These are phyloP conservation scores for Sipha maydis DNA, from an alignment of 2,888 invertebrate genomes.

Conservation along the genomic window DNA sequence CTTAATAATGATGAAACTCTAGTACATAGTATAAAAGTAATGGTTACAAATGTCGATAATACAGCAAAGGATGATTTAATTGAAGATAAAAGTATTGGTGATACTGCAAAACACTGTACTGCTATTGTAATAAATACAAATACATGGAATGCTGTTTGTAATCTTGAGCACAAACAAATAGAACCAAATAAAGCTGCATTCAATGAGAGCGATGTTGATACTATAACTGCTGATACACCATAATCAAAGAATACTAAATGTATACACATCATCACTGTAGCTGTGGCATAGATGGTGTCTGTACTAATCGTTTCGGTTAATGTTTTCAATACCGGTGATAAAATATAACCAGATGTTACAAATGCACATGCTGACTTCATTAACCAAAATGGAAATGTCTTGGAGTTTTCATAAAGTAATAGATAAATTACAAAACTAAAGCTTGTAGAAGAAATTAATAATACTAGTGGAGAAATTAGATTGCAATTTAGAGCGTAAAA, in stretches of 20 bases:
- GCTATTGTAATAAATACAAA: conserved; percentile 90
- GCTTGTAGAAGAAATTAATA: conserved; percentile 73
- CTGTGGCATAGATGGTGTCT: conserved; percentile 95
- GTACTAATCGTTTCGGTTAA: conserved; percentile 96
- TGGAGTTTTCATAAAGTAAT: conserved; percentile 68
- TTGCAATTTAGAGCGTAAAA: conserved; percentile 80
- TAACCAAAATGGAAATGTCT: conserved; percentile 83
- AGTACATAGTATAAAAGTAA: conserved; percentile 68
- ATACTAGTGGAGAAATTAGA: conserved; percentile 74
- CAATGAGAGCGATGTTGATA: conserved; percentile 89
- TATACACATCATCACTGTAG: conserved; percentile 84
- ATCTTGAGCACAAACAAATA: conserved; percentile 91
- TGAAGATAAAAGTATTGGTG: conserved; percentile 79
- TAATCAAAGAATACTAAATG: conserved; percentile 95
- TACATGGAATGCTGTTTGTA: conserved; percentile 86
- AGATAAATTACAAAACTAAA: conserved; percentile 75
- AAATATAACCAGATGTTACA: conserved; percentile 71
- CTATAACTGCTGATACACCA: conserved; percentile 85
- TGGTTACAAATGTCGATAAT: conserved; percentile 67
- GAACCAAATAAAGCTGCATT: conserved; percentile 96
- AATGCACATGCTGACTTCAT: conserved; percentile 74
- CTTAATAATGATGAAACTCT: conserved; percentile 72
- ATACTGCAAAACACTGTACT: conserved; percentile 87
- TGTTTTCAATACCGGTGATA: conserved; percentile 92
- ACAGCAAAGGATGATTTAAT: conserved; percentile 63